A percentile compares a stretch with the other conserved stretches of the same genome.
phyloP scores from a whole-genome alignment of 2,797 vertebrate species.

The Harpagifer antarcticus region DNA sequence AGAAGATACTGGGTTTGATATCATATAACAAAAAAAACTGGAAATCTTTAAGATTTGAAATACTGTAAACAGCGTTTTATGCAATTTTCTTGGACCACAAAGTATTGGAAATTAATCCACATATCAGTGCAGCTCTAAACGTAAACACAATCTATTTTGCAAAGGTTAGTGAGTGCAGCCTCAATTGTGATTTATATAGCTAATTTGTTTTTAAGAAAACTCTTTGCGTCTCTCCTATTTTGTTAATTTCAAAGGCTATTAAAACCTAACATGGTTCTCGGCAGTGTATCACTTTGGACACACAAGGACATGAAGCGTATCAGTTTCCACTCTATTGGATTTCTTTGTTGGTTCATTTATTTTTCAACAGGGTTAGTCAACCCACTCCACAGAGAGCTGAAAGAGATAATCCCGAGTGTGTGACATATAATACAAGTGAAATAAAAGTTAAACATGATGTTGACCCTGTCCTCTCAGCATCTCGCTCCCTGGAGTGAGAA shows the following conservation, averaged over 20 bases:
- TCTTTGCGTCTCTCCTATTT: neutral
- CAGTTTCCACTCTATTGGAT: conserved; percentile 1
- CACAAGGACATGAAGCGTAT: conserved; percentile 18
- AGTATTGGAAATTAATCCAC: too few relatives aligned
- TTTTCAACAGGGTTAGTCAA: neutral
- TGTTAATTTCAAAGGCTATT: neutral
- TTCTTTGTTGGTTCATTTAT: conserved; percentile 22
- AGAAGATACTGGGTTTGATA: too few relatives aligned
- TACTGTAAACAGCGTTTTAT: too few relatives aligned
- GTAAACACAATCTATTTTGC: neutral
- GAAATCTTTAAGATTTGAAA: too few relatives aligned
- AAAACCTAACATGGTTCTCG: neutral
- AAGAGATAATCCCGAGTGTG: conserved; percentile 1
- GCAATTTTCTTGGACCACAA: too few relatives aligned
- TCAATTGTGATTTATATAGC: neutral
- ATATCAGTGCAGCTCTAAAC: too few relatives aligned
- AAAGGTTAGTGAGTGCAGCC: neutral
- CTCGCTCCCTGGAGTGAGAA: conserved; percentile 12
- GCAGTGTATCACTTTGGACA: neutral
- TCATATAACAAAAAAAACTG: too few relatives aligned
- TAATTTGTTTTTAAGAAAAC: neutral
- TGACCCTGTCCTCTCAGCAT: conserved; percentile 15
- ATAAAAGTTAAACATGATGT: conserved; percentile 9
- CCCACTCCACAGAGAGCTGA: conserved; percentile 5
- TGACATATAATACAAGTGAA: conserved; percentile 16